phyloP scores from a whole-genome alignment of 2,888 invertebrate species.

The Operophtera brumata region DNA sequence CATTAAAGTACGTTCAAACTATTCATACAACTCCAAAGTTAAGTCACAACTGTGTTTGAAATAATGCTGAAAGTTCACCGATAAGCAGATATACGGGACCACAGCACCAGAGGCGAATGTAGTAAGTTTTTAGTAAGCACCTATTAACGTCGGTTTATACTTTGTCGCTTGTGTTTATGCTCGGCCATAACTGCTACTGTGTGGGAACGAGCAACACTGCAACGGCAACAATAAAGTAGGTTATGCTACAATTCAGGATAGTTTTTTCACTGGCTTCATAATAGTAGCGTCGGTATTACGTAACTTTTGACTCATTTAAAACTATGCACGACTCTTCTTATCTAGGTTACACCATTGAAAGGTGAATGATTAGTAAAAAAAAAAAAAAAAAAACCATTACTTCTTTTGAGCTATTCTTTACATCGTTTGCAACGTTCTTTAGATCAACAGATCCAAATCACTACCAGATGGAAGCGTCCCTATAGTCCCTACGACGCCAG shows the following conservation, averaged over 20 bases:
- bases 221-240: background rate
- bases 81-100: conserved; percentile 1
- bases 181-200: conserved; percentile 7
- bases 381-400: no score
- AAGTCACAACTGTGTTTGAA: background rate
- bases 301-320: no score
- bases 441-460: no score
- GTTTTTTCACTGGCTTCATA: no score
- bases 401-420: no score
- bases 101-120: background rate
- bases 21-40: background rate
- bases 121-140: conserved; percentile 19
- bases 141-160: conserved; percentile 10
- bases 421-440: no score
- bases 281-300: no score
- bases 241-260: background rate
- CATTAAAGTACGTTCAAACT: background rate
- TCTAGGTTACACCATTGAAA: no score
- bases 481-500: no score
- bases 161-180: conserved; percentile 12
- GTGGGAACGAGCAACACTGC: background rate
- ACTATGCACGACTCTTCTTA: no score
- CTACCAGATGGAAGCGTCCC: no score
- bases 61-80: conserved; percentile 3
- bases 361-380: no score